These are phyloP conservation scores for Neria commutata DNA, from an alignment of 2,888 invertebrate genomes.

Conservation along the genomic window DNA sequence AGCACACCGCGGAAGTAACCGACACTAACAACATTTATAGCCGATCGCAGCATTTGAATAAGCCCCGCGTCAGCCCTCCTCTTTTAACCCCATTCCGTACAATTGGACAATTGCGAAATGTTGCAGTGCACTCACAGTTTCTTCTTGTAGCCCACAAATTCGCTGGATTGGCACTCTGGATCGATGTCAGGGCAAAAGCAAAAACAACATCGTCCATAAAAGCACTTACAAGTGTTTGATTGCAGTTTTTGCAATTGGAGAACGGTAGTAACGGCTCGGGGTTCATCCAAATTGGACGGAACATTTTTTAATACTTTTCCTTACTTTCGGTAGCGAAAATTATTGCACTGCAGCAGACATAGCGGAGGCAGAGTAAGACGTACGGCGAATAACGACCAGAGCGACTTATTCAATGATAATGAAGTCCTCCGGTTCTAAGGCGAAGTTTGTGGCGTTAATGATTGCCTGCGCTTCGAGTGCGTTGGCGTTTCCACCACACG, in stretches of 20 bases:
- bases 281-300: conserved; percentile 14
- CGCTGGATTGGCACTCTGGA: background rate
- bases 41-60: no score
- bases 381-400: no score
- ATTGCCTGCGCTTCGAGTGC: no score
- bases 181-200: background rate
- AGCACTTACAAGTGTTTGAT: conserved; percentile 2
- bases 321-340: conserved; percentile 12
- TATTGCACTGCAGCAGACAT: conserved; percentile 5
- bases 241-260: conserved; percentile 16
- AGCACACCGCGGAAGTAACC: no score
- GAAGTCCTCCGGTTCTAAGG: conserved; percentile 1
- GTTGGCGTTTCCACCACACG: conserved; percentile 10
- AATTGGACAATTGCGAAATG: conserved; percentile 1
- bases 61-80: no score
- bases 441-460: no score
- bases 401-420: no score
- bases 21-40: no score
- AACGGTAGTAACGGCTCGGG: conserved; percentile 10
- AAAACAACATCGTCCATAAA: conserved; percentile 4
- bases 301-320: background rate
- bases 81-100: background rate
- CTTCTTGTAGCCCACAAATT: background rate
- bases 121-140: background rate
- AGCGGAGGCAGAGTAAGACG: background rate